A percentile compares a stretch with the other conserved stretches of the same genome.
These are phyloP conservation scores for Anhinga rufa DNA, from an alignment of 2,113 vertebrate genomes.

Conservation along the genomic window DNA sequence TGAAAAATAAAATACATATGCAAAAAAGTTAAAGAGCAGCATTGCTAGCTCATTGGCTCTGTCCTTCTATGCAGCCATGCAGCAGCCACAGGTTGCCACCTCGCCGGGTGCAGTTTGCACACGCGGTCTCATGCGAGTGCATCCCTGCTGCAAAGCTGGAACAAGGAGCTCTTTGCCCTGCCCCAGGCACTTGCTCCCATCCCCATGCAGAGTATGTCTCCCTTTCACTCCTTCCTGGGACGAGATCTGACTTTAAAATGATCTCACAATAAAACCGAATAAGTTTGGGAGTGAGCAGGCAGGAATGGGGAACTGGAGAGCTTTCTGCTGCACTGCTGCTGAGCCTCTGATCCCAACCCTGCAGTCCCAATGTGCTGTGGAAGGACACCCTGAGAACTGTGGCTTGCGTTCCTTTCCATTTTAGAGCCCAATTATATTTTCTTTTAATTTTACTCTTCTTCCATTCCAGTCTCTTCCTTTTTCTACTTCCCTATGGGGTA, in stretches of 20 bases:
- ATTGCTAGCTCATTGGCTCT: neutral
- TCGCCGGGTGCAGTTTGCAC: fast-evolving
- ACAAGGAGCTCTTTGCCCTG: neutral
- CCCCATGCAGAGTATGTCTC: neutral
- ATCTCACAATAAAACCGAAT: neutral
- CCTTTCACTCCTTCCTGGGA: neutral
- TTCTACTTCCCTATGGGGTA: neutral
- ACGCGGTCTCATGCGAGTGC: neutral
- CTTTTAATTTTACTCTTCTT: neutral
- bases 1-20: neutral
- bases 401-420: neutral
- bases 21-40: neutral
- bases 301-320: neutral
- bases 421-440: neutral
- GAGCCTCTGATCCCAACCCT: neutral
- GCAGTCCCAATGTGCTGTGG: no score
- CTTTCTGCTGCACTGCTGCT: neutral
- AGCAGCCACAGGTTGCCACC: neutral
- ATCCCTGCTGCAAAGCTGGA: neutral
- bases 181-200: neutral
- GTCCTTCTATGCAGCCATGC: neutral
- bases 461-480: neutral
- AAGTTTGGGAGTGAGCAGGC: neutral
- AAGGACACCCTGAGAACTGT: neutral
- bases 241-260: neutral